A percentile compares a stretch with the other conserved stretches of the same genome.
phyloP scores from a whole-genome alignment of 30 jellyfish, hydroid and myxozoan species.

The Nemopilema nomurai region DNA sequence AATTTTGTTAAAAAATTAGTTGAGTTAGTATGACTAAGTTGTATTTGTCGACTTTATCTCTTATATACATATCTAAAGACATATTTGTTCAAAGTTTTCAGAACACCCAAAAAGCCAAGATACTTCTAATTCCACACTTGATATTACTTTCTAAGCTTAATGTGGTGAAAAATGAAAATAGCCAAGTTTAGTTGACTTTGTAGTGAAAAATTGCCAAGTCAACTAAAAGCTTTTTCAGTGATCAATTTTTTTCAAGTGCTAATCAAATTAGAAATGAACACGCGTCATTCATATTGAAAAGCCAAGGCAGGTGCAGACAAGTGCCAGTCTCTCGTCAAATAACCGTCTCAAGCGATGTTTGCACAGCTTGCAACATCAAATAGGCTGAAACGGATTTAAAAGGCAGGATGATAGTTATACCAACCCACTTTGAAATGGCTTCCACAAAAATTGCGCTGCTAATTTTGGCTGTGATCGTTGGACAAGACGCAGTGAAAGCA shows the following conservation, averaged over 20 bases:
- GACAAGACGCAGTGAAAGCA: not conserved
- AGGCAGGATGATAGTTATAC: too few species aligned
- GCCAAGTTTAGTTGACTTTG: too few species aligned
- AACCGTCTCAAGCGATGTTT: not conserved
- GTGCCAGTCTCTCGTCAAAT: not conserved
- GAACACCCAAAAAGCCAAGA: not conserved
- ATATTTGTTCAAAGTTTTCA: not conserved
- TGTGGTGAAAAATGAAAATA: too few species aligned
- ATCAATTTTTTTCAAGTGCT: not conserved
- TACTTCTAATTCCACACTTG: too few species aligned
- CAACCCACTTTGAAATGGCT: too few species aligned
- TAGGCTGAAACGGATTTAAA: too few species aligned
- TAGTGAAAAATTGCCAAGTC: not conserved
- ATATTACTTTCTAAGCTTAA: too few species aligned
- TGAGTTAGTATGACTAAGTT: not conserved
- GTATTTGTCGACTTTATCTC: too few species aligned
- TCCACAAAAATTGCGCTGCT: not conserved
- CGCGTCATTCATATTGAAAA: not conserved
- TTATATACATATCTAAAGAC: not conserved
- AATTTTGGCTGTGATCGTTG: not conserved
- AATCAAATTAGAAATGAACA: not conserved
- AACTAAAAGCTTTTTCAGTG: not conserved
- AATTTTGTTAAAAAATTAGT: not conserved
- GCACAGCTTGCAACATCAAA: too few species aligned
- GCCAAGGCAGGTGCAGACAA: not conserved